Evolutionary conservation across 2,113 vertebrate species (phyloP).

Genomic region (Neolamprologus fasciatus): DNA sequence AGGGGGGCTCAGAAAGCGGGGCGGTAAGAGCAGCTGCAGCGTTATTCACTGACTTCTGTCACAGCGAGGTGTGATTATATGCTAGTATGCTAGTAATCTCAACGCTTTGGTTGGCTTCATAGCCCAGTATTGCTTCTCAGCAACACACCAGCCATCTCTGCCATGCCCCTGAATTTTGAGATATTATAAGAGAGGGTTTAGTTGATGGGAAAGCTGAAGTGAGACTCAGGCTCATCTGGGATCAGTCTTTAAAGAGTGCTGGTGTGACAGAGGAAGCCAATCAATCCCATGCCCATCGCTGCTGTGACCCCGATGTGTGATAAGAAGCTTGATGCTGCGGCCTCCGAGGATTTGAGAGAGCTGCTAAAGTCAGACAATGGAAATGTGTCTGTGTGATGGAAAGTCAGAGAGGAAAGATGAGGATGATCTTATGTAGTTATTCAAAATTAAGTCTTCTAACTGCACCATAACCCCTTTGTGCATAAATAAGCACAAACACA

Average conservation of each 20-base stretch:
- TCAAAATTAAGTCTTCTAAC: background rate
- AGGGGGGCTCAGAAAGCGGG: background rate
- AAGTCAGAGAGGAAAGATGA: background rate
- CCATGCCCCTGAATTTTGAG: background rate
- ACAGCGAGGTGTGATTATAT: background rate
- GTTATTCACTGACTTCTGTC: background rate
- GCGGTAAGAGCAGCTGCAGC: background rate
- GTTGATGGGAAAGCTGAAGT: background rate
- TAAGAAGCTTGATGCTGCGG: background rate
- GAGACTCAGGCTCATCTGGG: background rate
- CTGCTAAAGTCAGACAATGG: background rate
- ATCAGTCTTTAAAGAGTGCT: background rate
- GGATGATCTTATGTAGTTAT: background rate
- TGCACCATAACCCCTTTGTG: background rate
- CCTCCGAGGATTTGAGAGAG: background rate
- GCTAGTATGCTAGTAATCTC: background rate
- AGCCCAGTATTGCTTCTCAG: background rate
- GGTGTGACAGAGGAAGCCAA: background rate
- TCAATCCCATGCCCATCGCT: background rate
- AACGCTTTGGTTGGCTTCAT: background rate
- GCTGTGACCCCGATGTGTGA: background rate
- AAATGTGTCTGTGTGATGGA: background rate
- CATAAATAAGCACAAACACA: background rate
- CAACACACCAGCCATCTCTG: background rate
- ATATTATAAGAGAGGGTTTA: background rate